Evolutionary conservation across 2,888 invertebrate genomes (phyloP).

Genomic region (Cylloceria caligata): DNA sequence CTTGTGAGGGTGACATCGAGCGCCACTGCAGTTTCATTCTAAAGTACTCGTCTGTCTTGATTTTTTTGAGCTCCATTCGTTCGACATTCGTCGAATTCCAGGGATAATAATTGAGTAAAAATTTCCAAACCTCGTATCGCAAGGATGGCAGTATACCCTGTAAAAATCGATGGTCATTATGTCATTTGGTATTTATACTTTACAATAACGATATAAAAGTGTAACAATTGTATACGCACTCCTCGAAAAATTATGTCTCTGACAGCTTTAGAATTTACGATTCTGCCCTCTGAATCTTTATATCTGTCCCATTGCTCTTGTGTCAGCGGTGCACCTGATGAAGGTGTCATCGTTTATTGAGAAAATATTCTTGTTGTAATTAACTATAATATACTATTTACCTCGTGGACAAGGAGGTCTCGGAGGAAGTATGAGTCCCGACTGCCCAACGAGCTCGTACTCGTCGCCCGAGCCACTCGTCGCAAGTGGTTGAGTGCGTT

Average conservation of each 20-base stretch:
- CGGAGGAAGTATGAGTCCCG: constrained; percentile 88
- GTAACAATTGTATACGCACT: constrained; percentile 85
- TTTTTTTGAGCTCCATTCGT: constrained; percentile 89
- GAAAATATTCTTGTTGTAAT: not conserved
- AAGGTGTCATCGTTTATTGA: constrained; percentile 11
- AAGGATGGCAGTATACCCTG: constrained; percentile 93
- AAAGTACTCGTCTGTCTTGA: constrained; percentile 94
- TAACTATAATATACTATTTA: constrained; percentile 59
- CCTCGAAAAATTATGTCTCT: constrained; percentile 96
- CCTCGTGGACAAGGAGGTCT: constrained; percentile 86
- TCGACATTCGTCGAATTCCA: constrained; percentile 93
- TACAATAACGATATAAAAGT: not conserved
- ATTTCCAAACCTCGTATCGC: constrained; percentile 96
- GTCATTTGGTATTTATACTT: not conserved
- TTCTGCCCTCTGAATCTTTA: constrained; percentile 92
- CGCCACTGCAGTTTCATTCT: constrained; percentile 99
- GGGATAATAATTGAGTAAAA: constrained; percentile 94
- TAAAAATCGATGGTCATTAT: constrained; percentile 52
- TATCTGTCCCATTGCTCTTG: constrained; percentile 93
- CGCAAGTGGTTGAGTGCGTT: constrained; percentile 75
- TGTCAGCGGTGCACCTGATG: constrained; percentile 90
- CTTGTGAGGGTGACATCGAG: constrained; percentile 94
- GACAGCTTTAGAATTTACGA: constrained; percentile 91
- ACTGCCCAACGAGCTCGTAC: constrained; percentile 89
- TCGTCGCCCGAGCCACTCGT: constrained; percentile 87